These are phyloP conservation scores for Chrysolina oricalcia DNA, from an alignment of 2,888 invertebrate genomes.

Conservation along the genomic window DNA sequence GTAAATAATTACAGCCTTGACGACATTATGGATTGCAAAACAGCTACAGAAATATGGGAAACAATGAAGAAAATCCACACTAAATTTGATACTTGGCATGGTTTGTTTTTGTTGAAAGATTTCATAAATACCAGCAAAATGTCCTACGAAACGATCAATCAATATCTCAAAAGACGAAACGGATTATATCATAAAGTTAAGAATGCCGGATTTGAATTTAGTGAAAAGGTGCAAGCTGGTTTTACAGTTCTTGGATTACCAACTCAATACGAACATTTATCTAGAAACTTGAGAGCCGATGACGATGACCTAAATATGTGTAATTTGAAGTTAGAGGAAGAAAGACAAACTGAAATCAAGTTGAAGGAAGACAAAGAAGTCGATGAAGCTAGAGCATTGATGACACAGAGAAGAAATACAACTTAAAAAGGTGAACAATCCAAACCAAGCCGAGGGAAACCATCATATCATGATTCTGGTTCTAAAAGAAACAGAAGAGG, in stretches of 20 bases:
- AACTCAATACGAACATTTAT: slow-evolving; percentile 19
- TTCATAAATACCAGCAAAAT: slow-evolving; percentile 25
- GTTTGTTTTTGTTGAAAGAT: slow-evolving; percentile 25
- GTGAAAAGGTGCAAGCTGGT: slow-evolving; percentile 30
- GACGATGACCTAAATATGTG: slow-evolving; percentile 24
- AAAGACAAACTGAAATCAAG: slow-evolving; percentile 9
- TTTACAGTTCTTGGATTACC: no score
- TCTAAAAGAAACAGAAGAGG: no score
- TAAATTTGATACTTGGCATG: slow-evolving; percentile 27
- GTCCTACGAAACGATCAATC: slow-evolving; percentile 19
- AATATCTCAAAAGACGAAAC: slow-evolving; percentile 26
- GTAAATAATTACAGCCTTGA: slow-evolving; percentile 26
- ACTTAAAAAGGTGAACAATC: no score
- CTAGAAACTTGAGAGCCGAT: slow-evolving; percentile 1
- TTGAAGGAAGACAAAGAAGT: background rate
- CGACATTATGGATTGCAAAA: slow-evolving; percentile 31
- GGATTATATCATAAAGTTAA: slow-evolving; percentile 19
- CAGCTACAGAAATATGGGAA: slow-evolving; percentile 24
- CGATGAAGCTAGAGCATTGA: background rate
- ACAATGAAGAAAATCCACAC: slow-evolving; percentile 25
- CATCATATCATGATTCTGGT: no score
- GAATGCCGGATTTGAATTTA: slow-evolving; percentile 26
- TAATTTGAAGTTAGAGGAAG: slow-evolving; percentile 13
- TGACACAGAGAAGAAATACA: no score
- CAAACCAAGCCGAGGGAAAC: no score